Evolutionary conservation across 2,113 vertebrate species (phyloP).

Genomic region (Gymnocephalus cernua): DNA sequence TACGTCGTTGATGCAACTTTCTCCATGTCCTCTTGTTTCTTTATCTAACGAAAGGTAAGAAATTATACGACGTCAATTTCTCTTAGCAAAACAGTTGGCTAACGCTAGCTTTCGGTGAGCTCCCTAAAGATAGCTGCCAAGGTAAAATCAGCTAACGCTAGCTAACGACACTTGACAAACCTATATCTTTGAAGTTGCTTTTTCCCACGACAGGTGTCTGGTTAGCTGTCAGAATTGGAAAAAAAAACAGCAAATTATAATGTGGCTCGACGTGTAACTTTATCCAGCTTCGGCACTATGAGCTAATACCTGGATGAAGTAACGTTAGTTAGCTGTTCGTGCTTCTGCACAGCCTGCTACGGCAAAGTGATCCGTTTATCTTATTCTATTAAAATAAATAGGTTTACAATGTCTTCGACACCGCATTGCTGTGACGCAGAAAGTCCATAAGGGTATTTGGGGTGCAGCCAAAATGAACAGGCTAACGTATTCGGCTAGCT

Average conservation of each 20-base stretch:
- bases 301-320: conserved; percentile 3
- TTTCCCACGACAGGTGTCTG: accelerated
- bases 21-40: conserved; percentile 47
- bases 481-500: conserved; percentile 10
- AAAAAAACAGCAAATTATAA: background rate
- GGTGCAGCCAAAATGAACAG: background rate
- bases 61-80: background rate
- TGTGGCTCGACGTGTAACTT: background rate
- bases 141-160: background rate
- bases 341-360: background rate
- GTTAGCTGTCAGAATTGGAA: background rate
- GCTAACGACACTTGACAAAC: background rate
- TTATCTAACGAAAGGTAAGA: conserved; percentile 85
- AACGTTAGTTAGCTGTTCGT: background rate
- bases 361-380: background rate
- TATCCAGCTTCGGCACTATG: background rate
- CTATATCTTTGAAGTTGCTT: background rate
- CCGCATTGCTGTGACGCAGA: background rate
- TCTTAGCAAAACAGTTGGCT: background rate
- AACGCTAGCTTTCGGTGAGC: conserved; percentile 49
- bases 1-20: conserved; percentile 50
- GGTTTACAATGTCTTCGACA: background rate
- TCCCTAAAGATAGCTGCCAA: conserved; percentile 45
- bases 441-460: background rate
- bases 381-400: background rate